Percentiles rank a stretch among this genome's conserved stretches.
Evolutionary conservation across 2,113 vertebrate species (phyloP).

Genomic region (Poeciliopsis prolifica): DNA sequence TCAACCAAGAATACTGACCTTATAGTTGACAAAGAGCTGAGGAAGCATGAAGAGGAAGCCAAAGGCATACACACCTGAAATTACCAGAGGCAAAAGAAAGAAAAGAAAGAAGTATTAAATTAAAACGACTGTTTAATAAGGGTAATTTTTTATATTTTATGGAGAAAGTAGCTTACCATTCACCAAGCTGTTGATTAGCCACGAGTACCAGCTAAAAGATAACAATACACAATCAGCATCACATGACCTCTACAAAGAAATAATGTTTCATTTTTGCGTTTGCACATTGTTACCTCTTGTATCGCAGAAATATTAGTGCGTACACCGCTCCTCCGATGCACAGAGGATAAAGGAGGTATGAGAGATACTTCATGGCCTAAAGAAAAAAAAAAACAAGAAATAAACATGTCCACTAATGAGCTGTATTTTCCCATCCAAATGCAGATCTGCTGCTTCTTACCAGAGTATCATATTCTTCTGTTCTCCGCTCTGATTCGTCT

Average conservation of each 20-base stretch:
- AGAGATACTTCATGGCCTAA: constrained; percentile 97
- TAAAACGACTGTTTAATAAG: too few relatives aligned
- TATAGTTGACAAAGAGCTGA: constrained; percentile 98
- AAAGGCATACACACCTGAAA: constrained; percentile 90
- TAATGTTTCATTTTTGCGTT: background rate
- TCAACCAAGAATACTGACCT: constrained; percentile 79
- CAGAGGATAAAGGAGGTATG: constrained; percentile 93
- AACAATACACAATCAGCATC: background rate
- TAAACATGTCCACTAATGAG: background rate
- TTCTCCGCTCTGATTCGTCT: constrained; percentile 91
- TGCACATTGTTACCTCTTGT: constrained; percentile 87
- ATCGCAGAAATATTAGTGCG: constrained; percentile 90
- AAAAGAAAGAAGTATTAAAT: background rate
- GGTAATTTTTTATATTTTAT: background rate
- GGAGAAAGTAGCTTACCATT: constrained; percentile 83
- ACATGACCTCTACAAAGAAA: background rate
- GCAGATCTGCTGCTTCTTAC: constrained; percentile 63
- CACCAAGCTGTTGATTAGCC: constrained; percentile 97
- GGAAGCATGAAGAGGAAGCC: constrained; percentile 99
- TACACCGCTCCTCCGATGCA: constrained; percentile 92
- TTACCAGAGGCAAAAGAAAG: background rate
- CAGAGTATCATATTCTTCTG: constrained; percentile 94
- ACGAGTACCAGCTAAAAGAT: constrained; percentile 93
- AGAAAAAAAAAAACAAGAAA: background rate
- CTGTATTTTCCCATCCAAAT: background rate